Evolutionary conservation across 1,140 invertebrate species (phyloP), one percentile per base, ranked within the genome.

Genomic region (Drosophila oshimai): DNA sequence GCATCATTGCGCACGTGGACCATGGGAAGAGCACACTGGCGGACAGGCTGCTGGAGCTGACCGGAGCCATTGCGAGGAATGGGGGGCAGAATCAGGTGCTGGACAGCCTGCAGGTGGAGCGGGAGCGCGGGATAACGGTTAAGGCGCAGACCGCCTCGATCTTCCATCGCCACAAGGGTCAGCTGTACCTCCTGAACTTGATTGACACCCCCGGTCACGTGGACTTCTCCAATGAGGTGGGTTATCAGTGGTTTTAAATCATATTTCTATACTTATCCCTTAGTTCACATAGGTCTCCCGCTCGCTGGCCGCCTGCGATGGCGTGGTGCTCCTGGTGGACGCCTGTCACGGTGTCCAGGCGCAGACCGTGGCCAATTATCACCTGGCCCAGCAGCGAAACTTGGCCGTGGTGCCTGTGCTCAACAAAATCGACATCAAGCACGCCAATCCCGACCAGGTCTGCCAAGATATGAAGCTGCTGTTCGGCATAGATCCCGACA

Each of bases 141-240:
- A 99, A 99, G 92, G 98, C 99, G 9, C 98, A 99, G 86, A 98
- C 98, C 13, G 98, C 95, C 10, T 98, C 98, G 1, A 92, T 99
- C 45, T 93, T 96, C 67, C 97, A 99, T 84, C 92, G 89, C 13
- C 93, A 94, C 60, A 93, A 94, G 12, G 93, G 93, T 37, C 91
- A 93, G 69, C 24, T 89, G 4, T 98, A 98, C 92, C 91, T 99
- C n/a, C 92, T 99, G 1, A 99, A 99, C 92, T 93, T 99, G 3
- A 99, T 99, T 70, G 99, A 99, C 91, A 99, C 98, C 13, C 98
- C 98, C 24, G 99, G 99, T 18, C 99, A 99, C 93, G 98, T 99
- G 7, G 99, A 99, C 91, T 99, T 99, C 92, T 95, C 96, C 3
- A 99, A 97, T 92, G 98, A 99, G 94, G 98, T 99, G 10, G 4